A percentile compares a stretch with the other conserved stretches of the same genome.
Conservation (phyloP, 2,888 invertebrate species). For the Buathra laborator region DNA sequence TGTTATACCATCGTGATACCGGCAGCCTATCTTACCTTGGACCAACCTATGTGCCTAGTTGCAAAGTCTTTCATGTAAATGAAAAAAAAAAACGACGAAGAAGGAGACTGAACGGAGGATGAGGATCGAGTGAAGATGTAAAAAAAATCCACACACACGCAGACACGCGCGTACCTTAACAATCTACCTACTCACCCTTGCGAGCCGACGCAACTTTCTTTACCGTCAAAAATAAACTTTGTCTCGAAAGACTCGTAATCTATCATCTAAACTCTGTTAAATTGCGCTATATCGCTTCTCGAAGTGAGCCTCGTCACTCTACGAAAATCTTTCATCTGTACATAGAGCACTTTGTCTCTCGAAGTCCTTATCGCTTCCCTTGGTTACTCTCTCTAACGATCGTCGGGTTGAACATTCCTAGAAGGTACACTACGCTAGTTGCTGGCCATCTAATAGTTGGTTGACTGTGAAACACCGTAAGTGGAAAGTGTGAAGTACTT, state of each 20-base stretch:
- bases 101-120: slow-evolving; percentile 38
- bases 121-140: slow-evolving; percentile 47
- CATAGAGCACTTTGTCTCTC: slow-evolving; percentile 24
- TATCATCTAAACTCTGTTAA: slow-evolving; percentile 65
- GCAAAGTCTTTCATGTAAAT: slow-evolving; percentile 53
- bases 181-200: slow-evolving; percentile 53
- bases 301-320: slow-evolving; percentile 61
- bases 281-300: slow-evolving; percentile 55
- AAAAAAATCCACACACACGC: not conserved
- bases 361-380: slow-evolving; percentile 34
- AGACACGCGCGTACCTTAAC: slow-evolving; percentile 14
- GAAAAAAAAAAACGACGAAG: slow-evolving; percentile 31
- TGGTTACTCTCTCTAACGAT: slow-evolving; percentile 8
- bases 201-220: slow-evolving; percentile 45
- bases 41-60: slow-evolving; percentile 57
- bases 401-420: slow-evolving; percentile 41
- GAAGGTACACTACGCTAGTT: not conserved
- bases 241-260: slow-evolving; percentile 56
- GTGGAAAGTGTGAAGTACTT: not conserved
- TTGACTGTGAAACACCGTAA: not conserved
- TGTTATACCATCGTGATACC: slow-evolving; percentile 67
- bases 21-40: slow-evolving; percentile 56
- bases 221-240: slow-evolving; percentile 49
- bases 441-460: not conserved
- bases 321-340: slow-evolving; percentile 55